Evolutionary conservation across 2,797 vertebrate genomes (phyloP), one percentile per base, ranked within the genome.

Genomic region (Orestias chungarensis): DNA sequence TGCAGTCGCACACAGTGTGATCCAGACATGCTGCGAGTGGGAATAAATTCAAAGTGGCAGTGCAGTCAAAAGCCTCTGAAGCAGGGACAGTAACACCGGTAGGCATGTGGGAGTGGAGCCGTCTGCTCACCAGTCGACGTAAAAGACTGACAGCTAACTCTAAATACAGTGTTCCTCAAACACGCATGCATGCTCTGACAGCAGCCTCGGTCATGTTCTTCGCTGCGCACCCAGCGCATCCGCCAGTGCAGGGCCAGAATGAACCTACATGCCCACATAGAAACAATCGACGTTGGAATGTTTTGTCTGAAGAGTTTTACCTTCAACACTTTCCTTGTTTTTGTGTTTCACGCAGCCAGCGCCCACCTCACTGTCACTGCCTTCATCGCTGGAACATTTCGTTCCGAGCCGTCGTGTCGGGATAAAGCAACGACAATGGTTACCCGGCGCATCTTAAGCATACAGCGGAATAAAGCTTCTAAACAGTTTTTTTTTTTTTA

Each of bases 21-120:
- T 17, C 29, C 50, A 52, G 71, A 64, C 75, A 79, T 0, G 55
- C 85, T 74, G 84, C 64, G 85, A 72, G 74, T 71, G 84, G 64
- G 78, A 74, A 87, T 83, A 78, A 85, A 91, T 84, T 66, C 79
- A 81, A 46, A 64, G 85, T 87, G 87, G 89, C 84, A 79, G 70
- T 25, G 76, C 80, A 86, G 83, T 82, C 69, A 87, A 86, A 91
- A 85, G 87, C 82, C 86, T 88, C 73, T 23, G 72, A 87, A 88
- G 80, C 72, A 66, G 73, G 78, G 87, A 90, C 82, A 79, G 80
- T 83, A 84, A 87, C 88, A 79, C 76, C 84, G 85, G 83, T 66
- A 66, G 85, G 85, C 86, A 87, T 87, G 87, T 88, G 87, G 80
- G 79, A 87, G 85, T 59, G 75, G 71, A 88, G 85, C 88, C 75